phyloP scores from a whole-genome alignment of 2,888 invertebrate genomes.

The Brachyptera risi region DNA sequence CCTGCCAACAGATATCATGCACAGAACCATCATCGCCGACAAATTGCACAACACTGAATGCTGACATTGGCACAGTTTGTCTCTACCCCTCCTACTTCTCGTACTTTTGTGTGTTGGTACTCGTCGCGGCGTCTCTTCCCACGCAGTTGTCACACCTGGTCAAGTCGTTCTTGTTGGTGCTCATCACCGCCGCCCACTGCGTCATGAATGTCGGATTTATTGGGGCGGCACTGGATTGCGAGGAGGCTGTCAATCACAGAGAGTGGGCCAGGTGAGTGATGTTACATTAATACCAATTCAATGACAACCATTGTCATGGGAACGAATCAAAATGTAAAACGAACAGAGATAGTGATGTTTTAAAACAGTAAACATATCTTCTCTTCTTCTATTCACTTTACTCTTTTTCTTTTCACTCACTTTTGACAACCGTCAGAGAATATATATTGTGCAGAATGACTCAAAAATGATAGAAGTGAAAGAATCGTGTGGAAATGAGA shows the following conservation, averaged over 20 bases:
- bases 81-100: slow-evolving; percentile 71
- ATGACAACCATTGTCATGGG: too few relatives aligned
- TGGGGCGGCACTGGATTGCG: slow-evolving; percentile 53
- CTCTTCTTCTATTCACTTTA: too few relatives aligned
- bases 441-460: too few relatives aligned
- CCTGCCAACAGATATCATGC: slow-evolving; percentile 33
- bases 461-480: too few relatives aligned
- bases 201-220: slow-evolving; percentile 55
- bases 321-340: too few relatives aligned
- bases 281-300: too few relatives aligned
- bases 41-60: slow-evolving; percentile 38
- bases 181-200: slow-evolving; percentile 59
- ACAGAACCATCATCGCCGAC: slow-evolving; percentile 35
- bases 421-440: too few relatives aligned
- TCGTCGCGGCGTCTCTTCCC: slow-evolving; percentile 66
- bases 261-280: slow-evolving; percentile 43
- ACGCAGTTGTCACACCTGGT: slow-evolving; percentile 66
- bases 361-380: too few relatives aligned
- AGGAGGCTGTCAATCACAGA: slow-evolving; percentile 47
- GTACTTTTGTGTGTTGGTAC: slow-evolving; percentile 63
- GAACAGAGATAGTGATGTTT: too few relatives aligned
- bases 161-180: slow-evolving; percentile 60
- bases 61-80: slow-evolving; percentile 47
- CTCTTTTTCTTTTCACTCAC: too few relatives aligned
- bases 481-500: too few relatives aligned